Conservation (phyloP, 2,888 invertebrate species). For the Thereva nobilitata region DNA sequence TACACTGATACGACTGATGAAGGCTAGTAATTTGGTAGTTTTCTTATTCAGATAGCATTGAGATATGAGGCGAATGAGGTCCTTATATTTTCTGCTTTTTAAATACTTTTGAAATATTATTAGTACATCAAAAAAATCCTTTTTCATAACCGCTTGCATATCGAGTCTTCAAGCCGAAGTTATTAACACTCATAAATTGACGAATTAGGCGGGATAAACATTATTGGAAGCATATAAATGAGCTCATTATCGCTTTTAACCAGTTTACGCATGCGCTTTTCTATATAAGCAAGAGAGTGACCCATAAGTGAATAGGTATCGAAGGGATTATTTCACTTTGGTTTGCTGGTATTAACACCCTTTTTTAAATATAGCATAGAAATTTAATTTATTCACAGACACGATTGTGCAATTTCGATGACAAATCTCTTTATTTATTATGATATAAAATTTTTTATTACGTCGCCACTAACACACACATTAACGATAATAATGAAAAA, state of each 20-base stretch:
- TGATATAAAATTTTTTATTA: slow-evolving; percentile 1
- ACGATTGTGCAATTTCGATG: slow-evolving; percentile 38
- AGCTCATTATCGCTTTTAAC: slow-evolving; percentile 17
- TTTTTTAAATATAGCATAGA: too few relatives aligned
- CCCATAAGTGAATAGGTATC: slow-evolving; percentile 13
- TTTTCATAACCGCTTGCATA: too few relatives aligned
- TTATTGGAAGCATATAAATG: slow-evolving; percentile 12
- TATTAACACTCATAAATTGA: not conserved
- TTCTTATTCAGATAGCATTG: too few relatives aligned
- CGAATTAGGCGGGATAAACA: not conserved
- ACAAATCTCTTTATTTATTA: slow-evolving; percentile 40
- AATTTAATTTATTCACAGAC: slow-evolving; percentile 37
- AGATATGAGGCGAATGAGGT: too few relatives aligned
- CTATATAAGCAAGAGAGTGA: slow-evolving; percentile 2
- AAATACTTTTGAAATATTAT: too few relatives aligned
- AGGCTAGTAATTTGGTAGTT: too few relatives aligned
- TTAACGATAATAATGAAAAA: not conserved
- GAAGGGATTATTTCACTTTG: slow-evolving; percentile 10
- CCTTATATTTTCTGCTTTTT: too few relatives aligned
- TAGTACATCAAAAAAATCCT: too few relatives aligned
- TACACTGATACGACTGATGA: too few relatives aligned
- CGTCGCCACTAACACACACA: not conserved
- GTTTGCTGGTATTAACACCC: too few relatives aligned
- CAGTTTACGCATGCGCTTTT: not conserved
- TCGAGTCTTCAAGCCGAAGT: not conserved